Conservation (phyloP, 2,888 invertebrate genomes). For the Sepioteuthis lessoniana region DNA sequence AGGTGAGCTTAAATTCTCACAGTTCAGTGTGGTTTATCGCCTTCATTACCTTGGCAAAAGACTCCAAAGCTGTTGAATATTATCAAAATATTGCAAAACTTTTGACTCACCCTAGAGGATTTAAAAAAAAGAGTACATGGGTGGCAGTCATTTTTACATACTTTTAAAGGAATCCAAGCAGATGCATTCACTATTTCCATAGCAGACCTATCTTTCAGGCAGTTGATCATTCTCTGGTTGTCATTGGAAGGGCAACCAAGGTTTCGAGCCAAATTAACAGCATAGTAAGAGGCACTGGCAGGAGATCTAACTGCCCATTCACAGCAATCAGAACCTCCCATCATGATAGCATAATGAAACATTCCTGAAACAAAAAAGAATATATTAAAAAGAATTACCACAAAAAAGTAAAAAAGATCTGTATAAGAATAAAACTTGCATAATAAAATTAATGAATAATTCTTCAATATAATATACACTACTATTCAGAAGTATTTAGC, state of each 20-base stretch:
- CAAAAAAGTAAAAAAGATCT: not conserved
- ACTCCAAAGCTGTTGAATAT: too few relatives aligned
- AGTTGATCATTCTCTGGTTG: slow-evolving; percentile 69
- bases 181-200: slow-evolving; percentile 73
- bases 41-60: too few relatives aligned
- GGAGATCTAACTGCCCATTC: slow-evolving; percentile 72
- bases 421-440: too few relatives aligned
- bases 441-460: too few relatives aligned
- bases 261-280: slow-evolving; percentile 69
- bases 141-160: slow-evolving; percentile 50
- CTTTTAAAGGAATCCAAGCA: slow-evolving; percentile 66
- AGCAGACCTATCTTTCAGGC: slow-evolving; percentile 71
- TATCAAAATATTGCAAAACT: too few relatives aligned
- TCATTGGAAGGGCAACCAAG: slow-evolving; percentile 68
- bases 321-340: slow-evolving; percentile 76
- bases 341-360: slow-evolving; percentile 76
- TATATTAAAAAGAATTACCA: slow-evolving; percentile 44
- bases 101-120: too few relatives aligned
- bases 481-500: too few relatives aligned
- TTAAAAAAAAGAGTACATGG: not conserved
- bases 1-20: too few relatives aligned
- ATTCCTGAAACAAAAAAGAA: slow-evolving; percentile 70
- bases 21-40: too few relatives aligned
- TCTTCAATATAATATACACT: too few relatives aligned
- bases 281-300: slow-evolving; percentile 69